A percentile compares a stretch with the other conserved stretches of the same genome.
Evolutionary conservation across 2,888 invertebrate genomes (phyloP).

Genomic region (Meganola albula): DNA sequence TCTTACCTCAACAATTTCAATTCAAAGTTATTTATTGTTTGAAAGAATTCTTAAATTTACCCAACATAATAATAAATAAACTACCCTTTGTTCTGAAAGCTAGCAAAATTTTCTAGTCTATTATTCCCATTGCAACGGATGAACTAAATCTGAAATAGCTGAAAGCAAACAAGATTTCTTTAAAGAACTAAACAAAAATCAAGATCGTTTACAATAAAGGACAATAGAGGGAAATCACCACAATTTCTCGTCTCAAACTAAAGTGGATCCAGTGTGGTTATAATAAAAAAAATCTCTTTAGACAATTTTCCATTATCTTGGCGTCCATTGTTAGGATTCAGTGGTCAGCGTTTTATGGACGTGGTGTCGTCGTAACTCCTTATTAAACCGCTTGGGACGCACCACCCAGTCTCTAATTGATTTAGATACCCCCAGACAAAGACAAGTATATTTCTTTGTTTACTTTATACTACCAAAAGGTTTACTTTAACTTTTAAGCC

Average conservation of each 20-base stretch:
- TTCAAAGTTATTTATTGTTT: too few species aligned
- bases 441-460: conserved; percentile 50
- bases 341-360: conserved; percentile 67
- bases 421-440: conserved; percentile 58
- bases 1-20: too few species aligned
- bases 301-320: conserved; percentile 73
- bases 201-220: conserved; percentile 29
- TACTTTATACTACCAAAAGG: conserved; percentile 37
- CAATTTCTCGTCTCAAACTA: conserved; percentile 55
- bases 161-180: background rate
- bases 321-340: conserved; percentile 56
- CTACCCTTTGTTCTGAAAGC: too few species aligned
- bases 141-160: conserved; percentile 16
- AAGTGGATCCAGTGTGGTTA: conserved; percentile 56
- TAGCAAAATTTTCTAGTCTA: too few species aligned
- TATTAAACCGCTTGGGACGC: conserved; percentile 66
- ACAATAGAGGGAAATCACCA: conserved; percentile 48
- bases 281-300: conserved; percentile 68
- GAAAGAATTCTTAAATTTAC: too few species aligned
- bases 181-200: too few species aligned
- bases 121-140: too few species aligned
- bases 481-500: conserved; percentile 33
- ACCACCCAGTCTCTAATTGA: conserved; percentile 65
- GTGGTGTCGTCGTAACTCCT: conserved; percentile 63
- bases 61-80: too few species aligned